Evolutionary conservation across 2,113 vertebrate species (phyloP), one percentile per base, ranked within the genome.

Genomic region (Petromus typicus): DNA sequence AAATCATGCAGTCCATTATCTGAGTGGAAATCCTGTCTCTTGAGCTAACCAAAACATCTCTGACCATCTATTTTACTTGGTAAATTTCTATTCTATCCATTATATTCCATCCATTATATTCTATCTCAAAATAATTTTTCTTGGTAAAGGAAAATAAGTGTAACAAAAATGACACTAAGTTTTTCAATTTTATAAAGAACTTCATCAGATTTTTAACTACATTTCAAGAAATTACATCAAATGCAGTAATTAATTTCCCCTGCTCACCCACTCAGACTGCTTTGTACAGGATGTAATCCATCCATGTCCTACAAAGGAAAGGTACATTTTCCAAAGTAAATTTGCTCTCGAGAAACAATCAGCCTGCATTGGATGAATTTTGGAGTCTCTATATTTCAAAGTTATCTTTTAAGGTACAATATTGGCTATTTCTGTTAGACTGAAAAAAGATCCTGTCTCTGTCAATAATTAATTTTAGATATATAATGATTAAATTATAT

Each of bases 381-480:
- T 66, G 83, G 95, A 89, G 61, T 66, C 64, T 90, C 51, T 88
- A 10, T 96, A 79, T 95, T 92, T 96, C 79, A 95, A 71, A 86
- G 45, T 71, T 93, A 23, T n/a, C 92, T 17, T 89, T 93, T 90
- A 89, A 56, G 83, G 45, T 69, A 88, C 32, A 84, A 90, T 92
- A 96, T 76, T 92, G 75, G 51, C 25, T 83, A 64, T 96, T 86
- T 92, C 56, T 96, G 82, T 97, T 92, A 94, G 82, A 66, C 45
- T 93, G 76, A 95, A 88, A 89, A 73, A 94, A 32, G 14, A 89
- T 34, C 66, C 57, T 56, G 0, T 93, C 86, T 0, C 73, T 78
- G 63, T 1, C 22, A 91, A 16, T 34, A 96, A 90, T 98, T 96
- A 95, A 92, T 94, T 97, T 97, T 87, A 95, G 23, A 59, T 94